Base-by-base conservation (phyloP, 2,797 vertebrate genomes). In the Anguilla marmorata region DNA sequence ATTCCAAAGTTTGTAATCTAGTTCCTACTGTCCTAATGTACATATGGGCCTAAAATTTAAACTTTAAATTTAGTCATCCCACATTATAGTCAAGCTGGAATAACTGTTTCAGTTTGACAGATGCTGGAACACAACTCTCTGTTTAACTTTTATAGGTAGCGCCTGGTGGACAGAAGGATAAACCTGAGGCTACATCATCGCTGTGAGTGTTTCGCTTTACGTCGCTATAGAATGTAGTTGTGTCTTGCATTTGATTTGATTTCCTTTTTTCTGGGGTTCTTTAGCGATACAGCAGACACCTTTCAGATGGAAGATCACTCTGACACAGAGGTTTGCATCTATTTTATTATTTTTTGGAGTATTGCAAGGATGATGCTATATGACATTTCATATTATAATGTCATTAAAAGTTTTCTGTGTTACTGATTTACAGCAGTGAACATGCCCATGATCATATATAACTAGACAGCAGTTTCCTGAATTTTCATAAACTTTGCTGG, bases 241-340 rank as follows among this genome's bases (percentile, higher is more conserved):
- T 50, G 24, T 80, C 14, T 37, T 21, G 8, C 11, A 9, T 21
- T 45, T 63, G 16, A 54, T 80, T 56, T 24, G 66, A 9, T 52
- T 76, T 19, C 33, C 0, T 27, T 4, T 1, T 19, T 74, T 87
- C 52, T 60, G 45, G 63, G 41, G 5, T 48, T 30, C 27, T 48
- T 14, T 48, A 91, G 76, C 76, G 21, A 27, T 85, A 85, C 54
- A 27, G 30, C 24, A 48, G 90, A 92, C 27, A 30, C 45, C 60
- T 90, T 90, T 86, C 8, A 76, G 14, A 50, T 92, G 50, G 88
- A 60, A 52, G 86, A 90, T 33, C 79, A 89, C 72, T 92, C 92
- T 6, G 90, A 92, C 86, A 89, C 91, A 2, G 91, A 93, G 91
- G 92, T 92, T 87, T 72, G 87, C 84, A 41, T 37, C 14, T 45